A percentile compares a stretch with the other conserved stretches of the same genome.
Conservation (phyloP, 2,113 vertebrate genomes). For the Callopanchax toddi region DNA sequence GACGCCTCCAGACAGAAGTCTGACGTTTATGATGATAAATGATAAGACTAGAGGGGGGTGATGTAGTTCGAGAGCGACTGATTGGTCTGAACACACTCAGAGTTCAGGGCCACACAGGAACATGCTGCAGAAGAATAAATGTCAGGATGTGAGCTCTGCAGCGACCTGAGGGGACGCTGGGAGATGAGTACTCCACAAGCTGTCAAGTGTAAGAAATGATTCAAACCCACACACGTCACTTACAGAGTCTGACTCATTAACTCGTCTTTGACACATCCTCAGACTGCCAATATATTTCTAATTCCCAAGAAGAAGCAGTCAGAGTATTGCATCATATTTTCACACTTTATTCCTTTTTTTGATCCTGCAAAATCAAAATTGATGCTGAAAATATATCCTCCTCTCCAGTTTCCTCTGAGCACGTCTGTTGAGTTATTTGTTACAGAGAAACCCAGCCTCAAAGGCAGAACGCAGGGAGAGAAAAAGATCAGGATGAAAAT, state of each 20-base stretch:
- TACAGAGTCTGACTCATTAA: constrained; percentile 39
- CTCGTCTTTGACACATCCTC: constrained; percentile 14
- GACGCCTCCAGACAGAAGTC: constrained; percentile 33
- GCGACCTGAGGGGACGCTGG: constrained; percentile 14
- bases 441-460: constrained; percentile 32
- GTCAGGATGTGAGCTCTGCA: constrained; percentile 16
- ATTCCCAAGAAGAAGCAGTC: constrained; percentile 19
- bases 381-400: constrained; percentile 49
- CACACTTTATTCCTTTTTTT: constrained; percentile 23
- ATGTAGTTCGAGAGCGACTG: constrained; percentile 40
- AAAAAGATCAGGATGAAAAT: constrained; percentile 28
- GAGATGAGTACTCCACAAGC: constrained; percentile 5
- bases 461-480: constrained; percentile 26
- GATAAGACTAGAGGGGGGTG: constrained; percentile 25
- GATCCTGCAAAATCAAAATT: constrained; percentile 47
- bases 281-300: constrained; percentile 6
- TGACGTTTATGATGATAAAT: constrained; percentile 61
- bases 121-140: constrained; percentile 32
- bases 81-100: constrained; percentile 25
- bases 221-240: constrained; percentile 24
- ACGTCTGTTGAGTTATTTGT: constrained; percentile 38
- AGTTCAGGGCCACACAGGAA: constrained; percentile 49
- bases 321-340: constrained; percentile 48
- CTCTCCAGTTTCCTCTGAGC: constrained; percentile 39
- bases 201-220: constrained; percentile 26